Conservation (phyloP, 2,797 vertebrate species). For the Novumbra hubbsi region DNA sequence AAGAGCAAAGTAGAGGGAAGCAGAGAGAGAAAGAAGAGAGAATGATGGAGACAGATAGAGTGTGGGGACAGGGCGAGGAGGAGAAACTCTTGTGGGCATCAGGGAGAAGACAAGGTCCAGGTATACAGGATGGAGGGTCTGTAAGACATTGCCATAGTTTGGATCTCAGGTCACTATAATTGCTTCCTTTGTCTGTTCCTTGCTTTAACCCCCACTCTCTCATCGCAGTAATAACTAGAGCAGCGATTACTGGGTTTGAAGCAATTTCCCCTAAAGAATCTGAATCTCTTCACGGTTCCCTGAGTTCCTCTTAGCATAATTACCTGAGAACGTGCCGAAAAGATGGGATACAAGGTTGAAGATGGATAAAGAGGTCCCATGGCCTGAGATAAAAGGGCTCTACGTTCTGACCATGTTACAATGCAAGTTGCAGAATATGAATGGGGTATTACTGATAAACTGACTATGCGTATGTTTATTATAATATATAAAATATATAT, state of each 20-base stretch:
- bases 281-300: not conserved
- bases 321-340: not conserved
- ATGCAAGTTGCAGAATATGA: not conserved
- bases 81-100: not conserved
- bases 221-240: not conserved
- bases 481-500: not conserved
- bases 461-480: not conserved
- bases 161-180: slow-evolving; percentile 34
- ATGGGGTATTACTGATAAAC: not conserved
- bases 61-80: not conserved
- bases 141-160: slow-evolving; percentile 22
- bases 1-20: slow-evolving; percentile 4
- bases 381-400: not conserved
- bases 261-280: not conserved
- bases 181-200: slow-evolving; percentile 29
- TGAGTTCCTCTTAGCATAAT: not conserved
- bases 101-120: slow-evolving; percentile 4
- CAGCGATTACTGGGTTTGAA: not conserved
- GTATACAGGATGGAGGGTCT: slow-evolving; percentile 11
- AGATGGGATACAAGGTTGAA: not conserved
- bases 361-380: not conserved
- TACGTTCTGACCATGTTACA: not conserved
- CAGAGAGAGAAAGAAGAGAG: slow-evolving; percentile 12
- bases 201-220: not conserved
- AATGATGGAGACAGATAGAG: slow-evolving; percentile 5